phyloP scores from a whole-genome alignment of 2,888 invertebrate genomes.

The Malacosoma neustria region DNA sequence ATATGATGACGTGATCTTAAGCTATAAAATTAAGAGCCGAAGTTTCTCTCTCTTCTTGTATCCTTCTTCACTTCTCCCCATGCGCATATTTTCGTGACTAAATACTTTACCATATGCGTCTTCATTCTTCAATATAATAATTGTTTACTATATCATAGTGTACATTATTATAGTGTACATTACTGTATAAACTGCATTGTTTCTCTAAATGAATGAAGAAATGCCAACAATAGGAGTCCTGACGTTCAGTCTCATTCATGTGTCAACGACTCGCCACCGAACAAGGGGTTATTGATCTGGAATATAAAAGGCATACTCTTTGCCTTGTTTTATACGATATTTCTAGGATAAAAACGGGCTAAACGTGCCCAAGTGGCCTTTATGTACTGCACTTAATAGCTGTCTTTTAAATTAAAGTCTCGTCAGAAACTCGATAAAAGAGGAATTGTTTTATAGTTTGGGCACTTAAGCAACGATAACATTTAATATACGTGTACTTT shows the following conservation, averaged over 20 bases:
- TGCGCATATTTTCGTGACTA: no score
- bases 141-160: no score
- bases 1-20: no score
- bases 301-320: conserved; percentile 51
- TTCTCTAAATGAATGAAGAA: conserved; percentile 19
- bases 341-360: conserved; percentile 33
- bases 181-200: no score
- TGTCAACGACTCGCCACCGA: conserved; percentile 49
- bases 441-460: neutral
- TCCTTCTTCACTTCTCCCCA: no score
- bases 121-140: no score
- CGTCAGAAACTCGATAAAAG: neutral
- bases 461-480: no score
- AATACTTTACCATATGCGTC: no score
- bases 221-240: conserved; percentile 40
- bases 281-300: conserved; percentile 55
- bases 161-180: no score
- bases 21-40: no score
- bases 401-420: conserved; percentile 4
- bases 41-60: no score
- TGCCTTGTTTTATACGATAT: conserved; percentile 51
- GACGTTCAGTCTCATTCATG: conserved; percentile 41
- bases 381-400: conserved; percentile 25
- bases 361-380: conserved; percentile 56
- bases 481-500: no score